Evolutionary conservation across 2,888 invertebrate genomes (phyloP).

Genomic region (Suillia variegata): DNA sequence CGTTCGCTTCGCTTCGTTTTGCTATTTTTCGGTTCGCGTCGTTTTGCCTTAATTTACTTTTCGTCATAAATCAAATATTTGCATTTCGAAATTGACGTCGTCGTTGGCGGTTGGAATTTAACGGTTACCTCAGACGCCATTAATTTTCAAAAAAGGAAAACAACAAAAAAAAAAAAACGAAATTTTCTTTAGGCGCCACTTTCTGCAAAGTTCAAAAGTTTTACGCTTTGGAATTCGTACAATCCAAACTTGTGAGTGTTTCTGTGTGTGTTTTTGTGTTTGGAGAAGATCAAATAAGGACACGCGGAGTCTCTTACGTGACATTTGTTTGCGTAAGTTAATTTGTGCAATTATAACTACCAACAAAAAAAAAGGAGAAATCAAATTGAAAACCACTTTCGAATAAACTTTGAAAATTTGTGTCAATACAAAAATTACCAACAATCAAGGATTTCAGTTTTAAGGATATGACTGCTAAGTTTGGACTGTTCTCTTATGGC

Average conservation of each 20-base stretch:
- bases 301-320: neutral
- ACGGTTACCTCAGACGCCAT: constrained; percentile 33
- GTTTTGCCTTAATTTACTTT: constrained; percentile 51
- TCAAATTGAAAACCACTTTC: neutral
- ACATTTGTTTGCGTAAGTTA: neutral
- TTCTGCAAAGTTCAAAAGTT: too few species aligned
- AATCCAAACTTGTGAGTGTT: constrained; percentile 30
- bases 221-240: neutral
- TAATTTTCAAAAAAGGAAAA: constrained; percentile 2
- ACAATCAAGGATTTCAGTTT: too few species aligned
- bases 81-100: constrained; percentile 57
- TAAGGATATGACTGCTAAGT: too few species aligned
- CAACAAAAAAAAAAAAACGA: too few species aligned
- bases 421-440: too few species aligned
- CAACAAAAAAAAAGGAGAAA: neutral
- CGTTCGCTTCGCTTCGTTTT: too few species aligned
- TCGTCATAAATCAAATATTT: constrained; percentile 56
- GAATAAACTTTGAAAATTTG: neutral
- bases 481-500: too few species aligned
- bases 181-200: too few species aligned
- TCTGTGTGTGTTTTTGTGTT: constrained; percentile 14
- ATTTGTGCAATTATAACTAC: neutral
- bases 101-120: constrained; percentile 46
- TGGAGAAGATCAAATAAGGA: neutral
- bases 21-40: too few species aligned